Evolutionary conservation across 2,888 invertebrate genomes (phyloP), one percentile per base, ranked within the genome.

Genomic region (Hirudinaria manillensis): DNA sequence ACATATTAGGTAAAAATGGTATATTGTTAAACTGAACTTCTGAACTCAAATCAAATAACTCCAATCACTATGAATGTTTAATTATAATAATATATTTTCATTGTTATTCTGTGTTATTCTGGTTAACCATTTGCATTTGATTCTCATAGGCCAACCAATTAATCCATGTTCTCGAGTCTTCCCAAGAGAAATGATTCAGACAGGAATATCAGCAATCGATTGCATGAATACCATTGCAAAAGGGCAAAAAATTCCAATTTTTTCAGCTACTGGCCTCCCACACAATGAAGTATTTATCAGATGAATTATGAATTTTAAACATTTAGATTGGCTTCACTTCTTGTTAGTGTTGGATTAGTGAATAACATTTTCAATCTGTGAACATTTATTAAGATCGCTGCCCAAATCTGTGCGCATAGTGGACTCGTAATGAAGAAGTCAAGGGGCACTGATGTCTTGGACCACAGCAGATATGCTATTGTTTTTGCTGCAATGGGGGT

Each of bases 401-500:
- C 98, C 72, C 98, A 99, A 89, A 99, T 99, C 87, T 99, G 98
- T 91, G 90, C 98, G 85, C 98, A 99, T 89, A 97, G 94, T 81
- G 96, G 98, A 90, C 90, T 99, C 76, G 98, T 99, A 80, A 96
- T 95, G 88, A 82, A 89, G 56, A 91, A 92, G 0, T 93, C 92
- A 78, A 98, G 96, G 87, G 93, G 93, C 3, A 95, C 96, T 0
- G 83, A 94, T 81, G 97, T 98, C 82, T 93, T 93, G 82, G 94
- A 94, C 83, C 93, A 94, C 82, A 98, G 98, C 87, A 99, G 99
- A 88, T 99, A 99, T 86, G 99, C 99, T 85, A 99, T 99, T 83
- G 99, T 99, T 72, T 99, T 99, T 87, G 99, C 99, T 78, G 99
- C 99, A 87, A 99, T 99, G 99, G 99, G 98, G 89, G 98, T 97